These are phyloP conservation scores for Perca flavescens DNA, from an alignment of 2,113 vertebrate genomes.

Conservation along the genomic window DNA sequence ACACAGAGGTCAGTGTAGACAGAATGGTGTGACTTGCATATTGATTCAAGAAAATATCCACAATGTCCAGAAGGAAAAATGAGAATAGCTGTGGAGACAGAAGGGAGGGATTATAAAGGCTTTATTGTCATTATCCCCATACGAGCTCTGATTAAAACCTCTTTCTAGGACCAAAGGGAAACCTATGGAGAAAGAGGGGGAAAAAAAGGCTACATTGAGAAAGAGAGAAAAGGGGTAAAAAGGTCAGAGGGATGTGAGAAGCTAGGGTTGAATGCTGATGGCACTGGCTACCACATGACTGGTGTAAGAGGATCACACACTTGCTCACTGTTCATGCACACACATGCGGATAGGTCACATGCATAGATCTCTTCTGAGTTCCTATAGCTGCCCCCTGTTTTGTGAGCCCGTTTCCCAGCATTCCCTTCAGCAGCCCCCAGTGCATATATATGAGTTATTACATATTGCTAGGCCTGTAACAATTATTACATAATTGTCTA, in stretches of 20 bases:
- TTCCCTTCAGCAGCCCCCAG: too few relatives aligned
- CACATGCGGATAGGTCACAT: neutral
- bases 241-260: slow-evolving; percentile 4
- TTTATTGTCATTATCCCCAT: neutral
- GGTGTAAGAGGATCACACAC: slow-evolving; percentile 23
- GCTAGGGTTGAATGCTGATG: neutral
- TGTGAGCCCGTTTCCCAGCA: neutral
- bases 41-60: neutral
- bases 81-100: neutral
- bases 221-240: neutral
- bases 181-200: neutral
- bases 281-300: slow-evolving; percentile 27
- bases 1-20: neutral
- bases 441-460: too few relatives aligned
- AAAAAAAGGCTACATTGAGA: neutral
- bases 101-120: neutral
- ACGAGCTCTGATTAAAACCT: neutral
- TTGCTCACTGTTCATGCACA: neutral
- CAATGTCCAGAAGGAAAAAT: neutral
- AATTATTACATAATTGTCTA: too few relatives aligned
- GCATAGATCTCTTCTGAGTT: neutral
- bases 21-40: neutral
- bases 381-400: neutral
- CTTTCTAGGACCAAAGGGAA: neutral
- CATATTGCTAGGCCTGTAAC: too few relatives aligned